phyloP scores from a whole-genome alignment of 2,888 invertebrate species.

The Kryphioiulus occultus region DNA sequence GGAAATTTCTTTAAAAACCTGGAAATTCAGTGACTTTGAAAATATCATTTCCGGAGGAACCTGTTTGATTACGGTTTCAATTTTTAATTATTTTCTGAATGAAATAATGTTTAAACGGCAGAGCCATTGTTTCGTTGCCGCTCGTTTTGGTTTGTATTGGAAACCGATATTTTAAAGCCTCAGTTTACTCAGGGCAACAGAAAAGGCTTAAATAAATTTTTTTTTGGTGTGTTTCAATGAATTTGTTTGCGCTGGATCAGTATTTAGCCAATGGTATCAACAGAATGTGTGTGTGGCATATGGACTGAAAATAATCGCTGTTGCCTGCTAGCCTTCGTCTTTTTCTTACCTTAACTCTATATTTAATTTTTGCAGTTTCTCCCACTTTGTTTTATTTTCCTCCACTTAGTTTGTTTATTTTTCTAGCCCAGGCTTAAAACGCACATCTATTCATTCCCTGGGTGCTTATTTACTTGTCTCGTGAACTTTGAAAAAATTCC shows the following conservation, averaged over 20 bases:
- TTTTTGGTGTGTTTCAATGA: too few species aligned
- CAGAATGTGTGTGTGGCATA: conserved; percentile 12
- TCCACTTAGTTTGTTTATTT: conserved; percentile 45
- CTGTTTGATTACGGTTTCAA: too few species aligned
- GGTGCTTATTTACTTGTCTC: not conserved
- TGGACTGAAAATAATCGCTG: not conserved
- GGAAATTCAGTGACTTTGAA: too few species aligned
- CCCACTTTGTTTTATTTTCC: conserved; percentile 41
- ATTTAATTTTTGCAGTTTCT: conserved; percentile 27
- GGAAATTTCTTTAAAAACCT: too few species aligned
- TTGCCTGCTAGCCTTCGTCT: not conserved
- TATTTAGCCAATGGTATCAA: not conserved
- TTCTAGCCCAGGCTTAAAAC: conserved; percentile 13
- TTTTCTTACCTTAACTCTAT: conserved; percentile 7
- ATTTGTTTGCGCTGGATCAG: not conserved
- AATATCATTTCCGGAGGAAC: too few species aligned
- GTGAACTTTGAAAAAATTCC: not conserved
- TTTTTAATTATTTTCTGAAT: too few species aligned
- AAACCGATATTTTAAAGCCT: not conserved
- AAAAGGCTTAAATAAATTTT: too few species aligned
- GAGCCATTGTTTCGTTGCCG: too few species aligned
- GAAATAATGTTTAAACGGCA: too few species aligned
- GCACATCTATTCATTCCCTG: not conserved
- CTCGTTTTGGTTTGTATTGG: too few species aligned
- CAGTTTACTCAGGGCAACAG: too few species aligned